These are phyloP conservation scores for Paramormyrops hopkinsi DNA, from an alignment of 2,797 vertebrate species.

Conservation along the genomic window DNA sequence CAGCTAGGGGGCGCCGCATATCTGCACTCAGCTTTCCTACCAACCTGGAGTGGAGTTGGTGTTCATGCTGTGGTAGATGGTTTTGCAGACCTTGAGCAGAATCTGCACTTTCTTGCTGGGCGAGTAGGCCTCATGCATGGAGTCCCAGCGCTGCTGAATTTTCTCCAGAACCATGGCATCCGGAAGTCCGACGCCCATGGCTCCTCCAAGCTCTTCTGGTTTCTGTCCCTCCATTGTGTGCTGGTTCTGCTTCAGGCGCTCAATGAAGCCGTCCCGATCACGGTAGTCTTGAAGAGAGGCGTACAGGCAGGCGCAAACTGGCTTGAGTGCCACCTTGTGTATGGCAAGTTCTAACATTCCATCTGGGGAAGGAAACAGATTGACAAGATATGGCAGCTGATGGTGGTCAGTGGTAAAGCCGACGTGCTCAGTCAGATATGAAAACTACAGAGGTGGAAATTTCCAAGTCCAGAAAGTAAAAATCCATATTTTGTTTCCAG, in stretches of 20 bases:
- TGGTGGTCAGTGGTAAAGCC: background rate
- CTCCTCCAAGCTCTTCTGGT: slow-evolving; percentile 57
- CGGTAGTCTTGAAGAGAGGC: slow-evolving; percentile 53
- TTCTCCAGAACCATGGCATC: slow-evolving; percentile 59
- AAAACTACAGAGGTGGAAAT: background rate
- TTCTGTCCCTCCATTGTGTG: slow-evolving; percentile 46
- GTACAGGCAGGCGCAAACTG: slow-evolving; percentile 62
- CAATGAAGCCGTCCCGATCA: slow-evolving; percentile 50
- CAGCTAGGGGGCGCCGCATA: background rate
- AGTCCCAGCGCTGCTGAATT: slow-evolving; percentile 62
- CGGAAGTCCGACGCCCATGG: slow-evolving; percentile 52
- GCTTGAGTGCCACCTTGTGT: slow-evolving; percentile 73
- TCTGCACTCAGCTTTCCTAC: background rate
- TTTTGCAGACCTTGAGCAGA: slow-evolving; percentile 77
- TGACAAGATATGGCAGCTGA: background rate
- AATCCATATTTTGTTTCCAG: background rate
- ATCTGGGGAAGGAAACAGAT: slow-evolving; percentile 47
- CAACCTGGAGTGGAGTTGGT: slow-evolving; percentile 53
- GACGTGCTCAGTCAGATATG: background rate
- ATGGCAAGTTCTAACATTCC: slow-evolving; percentile 65
- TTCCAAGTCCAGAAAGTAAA: background rate
- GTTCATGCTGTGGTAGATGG: slow-evolving; percentile 76
- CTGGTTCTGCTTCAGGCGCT: slow-evolving; percentile 57
- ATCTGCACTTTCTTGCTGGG: slow-evolving; percentile 75
- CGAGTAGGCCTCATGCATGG: slow-evolving; percentile 71